Evolutionary conservation across 2,797 vertebrate species (phyloP).

Genomic region (Enteromius afrohamiltoni): DNA sequence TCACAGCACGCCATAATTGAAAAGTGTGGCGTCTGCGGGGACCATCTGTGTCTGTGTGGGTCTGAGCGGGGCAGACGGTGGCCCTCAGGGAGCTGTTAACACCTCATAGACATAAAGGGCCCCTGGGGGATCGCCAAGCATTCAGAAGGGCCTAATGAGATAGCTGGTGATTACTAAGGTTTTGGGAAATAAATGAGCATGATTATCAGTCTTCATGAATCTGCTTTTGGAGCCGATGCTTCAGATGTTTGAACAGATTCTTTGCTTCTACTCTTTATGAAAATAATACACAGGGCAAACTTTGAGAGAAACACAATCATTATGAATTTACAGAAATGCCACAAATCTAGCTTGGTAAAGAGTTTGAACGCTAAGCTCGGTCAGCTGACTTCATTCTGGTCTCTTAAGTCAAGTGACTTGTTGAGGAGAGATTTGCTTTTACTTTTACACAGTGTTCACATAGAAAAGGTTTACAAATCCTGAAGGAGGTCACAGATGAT

Average conservation of each 20-base stretch:
- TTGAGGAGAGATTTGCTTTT: background rate
- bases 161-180: constrained; percentile 63
- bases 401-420: background rate
- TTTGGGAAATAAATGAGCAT: constrained; percentile 67
- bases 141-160: constrained; percentile 74
- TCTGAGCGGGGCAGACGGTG: constrained; percentile 71
- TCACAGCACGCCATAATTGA: constrained; percentile 74
- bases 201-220: constrained; percentile 63
- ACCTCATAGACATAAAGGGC: constrained; percentile 90
- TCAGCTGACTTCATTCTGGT: background rate
- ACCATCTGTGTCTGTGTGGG: constrained; percentile 79
- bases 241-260: background rate
- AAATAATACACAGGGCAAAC: background rate
- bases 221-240: constrained; percentile 2
- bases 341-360: background rate
- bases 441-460: background rate
- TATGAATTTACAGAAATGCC: background rate
- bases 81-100: constrained; percentile 85
- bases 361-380: background rate
- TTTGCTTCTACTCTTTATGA: background rate
- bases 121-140: constrained; percentile 66
- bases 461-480: background rate
- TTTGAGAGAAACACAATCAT: background rate
- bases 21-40: constrained; percentile 74
- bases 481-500: background rate